These are phyloP conservation scores for Nysson spinosus DNA, from an alignment of 2,888 invertebrate genomes.

Conservation along the genomic window DNA sequence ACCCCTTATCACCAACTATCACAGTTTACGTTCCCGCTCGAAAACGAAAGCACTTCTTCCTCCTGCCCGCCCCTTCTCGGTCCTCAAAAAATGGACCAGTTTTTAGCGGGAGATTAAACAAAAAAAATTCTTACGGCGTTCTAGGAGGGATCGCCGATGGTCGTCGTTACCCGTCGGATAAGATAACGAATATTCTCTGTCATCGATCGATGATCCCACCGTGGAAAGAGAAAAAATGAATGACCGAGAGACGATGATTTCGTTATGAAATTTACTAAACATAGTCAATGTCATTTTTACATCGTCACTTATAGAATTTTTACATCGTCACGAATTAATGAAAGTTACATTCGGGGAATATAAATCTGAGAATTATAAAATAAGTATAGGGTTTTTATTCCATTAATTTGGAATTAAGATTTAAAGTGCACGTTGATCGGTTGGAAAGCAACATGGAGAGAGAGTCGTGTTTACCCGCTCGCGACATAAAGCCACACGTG, in stretches of 20 bases:
- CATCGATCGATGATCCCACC: background rate
- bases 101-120: background rate
- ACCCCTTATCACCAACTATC: no score
- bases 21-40: no score
- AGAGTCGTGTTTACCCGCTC: no score
- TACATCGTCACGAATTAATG: background rate
- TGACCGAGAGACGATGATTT: no score
- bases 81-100: slow-evolving; percentile 8
- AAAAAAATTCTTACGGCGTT: background rate
- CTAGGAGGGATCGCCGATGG: background rate
- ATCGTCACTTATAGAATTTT: background rate
- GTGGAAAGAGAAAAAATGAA: background rate
- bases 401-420: no score
- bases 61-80: background rate
- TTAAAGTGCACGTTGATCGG: no score
- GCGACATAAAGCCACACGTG: no score
- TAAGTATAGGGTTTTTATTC: no score
- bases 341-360: no score
- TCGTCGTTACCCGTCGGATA: background rate
- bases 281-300: background rate
- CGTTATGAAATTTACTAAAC: background rate
- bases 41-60: background rate
- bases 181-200: slow-evolving; percentile 4
- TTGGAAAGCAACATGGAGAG: no score
- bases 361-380: no score